Percentiles rank a stretch among this genome's conserved stretches.
phyloP scores from a whole-genome alignment of 1,140 invertebrate species.

The Anthonomus grandis region DNA sequence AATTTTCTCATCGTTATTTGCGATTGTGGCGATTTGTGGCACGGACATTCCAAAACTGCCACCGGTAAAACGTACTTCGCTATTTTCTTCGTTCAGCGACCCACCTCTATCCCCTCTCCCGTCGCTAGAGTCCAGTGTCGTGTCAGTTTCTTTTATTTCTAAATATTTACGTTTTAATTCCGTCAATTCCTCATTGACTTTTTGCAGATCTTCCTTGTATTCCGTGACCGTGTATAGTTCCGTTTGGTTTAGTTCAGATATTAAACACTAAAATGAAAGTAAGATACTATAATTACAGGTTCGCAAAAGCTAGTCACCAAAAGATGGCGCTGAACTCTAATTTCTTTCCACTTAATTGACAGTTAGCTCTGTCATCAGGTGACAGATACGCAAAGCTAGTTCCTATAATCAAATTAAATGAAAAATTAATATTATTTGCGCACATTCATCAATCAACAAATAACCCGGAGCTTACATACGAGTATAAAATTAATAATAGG shows the following conservation, averaged over 20 bases:
- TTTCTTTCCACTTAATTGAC: background rate
- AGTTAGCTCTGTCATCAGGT: too few species aligned
- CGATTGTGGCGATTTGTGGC: conserved; percentile 19
- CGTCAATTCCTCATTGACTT: conserved; percentile 55
- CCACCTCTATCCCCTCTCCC: conserved; percentile 18
- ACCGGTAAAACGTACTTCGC: conserved; percentile 42
- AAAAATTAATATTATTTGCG: too few species aligned
- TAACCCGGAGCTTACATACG: too few species aligned
- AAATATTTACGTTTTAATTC: conserved; percentile 60
- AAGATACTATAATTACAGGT: too few species aligned
- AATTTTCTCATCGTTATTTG: conserved; percentile 20
- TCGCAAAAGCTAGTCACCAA: too few species aligned
- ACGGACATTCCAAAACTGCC: conserved; percentile 46
- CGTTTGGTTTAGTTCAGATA: conserved; percentile 63
- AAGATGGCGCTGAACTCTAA: too few species aligned
- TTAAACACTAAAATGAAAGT: conserved; percentile 51
- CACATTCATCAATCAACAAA: too few species aligned
- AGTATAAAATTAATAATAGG: too few species aligned
- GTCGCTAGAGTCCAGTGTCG: conserved; percentile 24
- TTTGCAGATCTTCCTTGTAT: conserved; percentile 59
- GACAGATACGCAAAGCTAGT: background rate
- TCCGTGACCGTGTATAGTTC: conserved; percentile 57
- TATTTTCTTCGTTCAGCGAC: background rate
- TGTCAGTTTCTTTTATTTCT: conserved; percentile 32
- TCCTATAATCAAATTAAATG: background rate